Percentiles rank a stretch among this genome's conserved stretches.
These are phyloP conservation scores for Dromaius novaehollandiae DNA, from an alignment of 2,113 vertebrate species.

Conservation along the genomic window DNA sequence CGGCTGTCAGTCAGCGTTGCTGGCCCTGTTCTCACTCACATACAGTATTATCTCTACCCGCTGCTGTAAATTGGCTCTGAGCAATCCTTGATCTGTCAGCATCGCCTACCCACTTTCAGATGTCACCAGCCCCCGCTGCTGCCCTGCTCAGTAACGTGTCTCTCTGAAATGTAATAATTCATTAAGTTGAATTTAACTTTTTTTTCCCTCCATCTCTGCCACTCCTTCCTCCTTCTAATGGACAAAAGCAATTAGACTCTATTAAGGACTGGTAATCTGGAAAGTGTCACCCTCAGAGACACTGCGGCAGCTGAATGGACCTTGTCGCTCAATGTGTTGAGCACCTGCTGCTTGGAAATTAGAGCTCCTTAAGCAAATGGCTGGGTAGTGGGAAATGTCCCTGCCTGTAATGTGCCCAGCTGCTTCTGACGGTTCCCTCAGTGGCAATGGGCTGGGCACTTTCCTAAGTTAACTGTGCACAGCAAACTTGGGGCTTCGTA, in stretches of 20 bases:
- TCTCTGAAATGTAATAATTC: constrained; percentile 67
- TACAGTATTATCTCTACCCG: constrained; percentile 56
- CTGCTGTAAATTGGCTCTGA: constrained; percentile 73
- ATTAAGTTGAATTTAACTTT: constrained; percentile 48
- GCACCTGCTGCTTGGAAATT: background rate
- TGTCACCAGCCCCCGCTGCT: constrained; percentile 68
- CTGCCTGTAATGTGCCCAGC: background rate
- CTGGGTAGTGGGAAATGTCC: background rate
- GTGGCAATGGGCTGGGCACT: background rate
- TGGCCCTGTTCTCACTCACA: constrained; percentile 56
- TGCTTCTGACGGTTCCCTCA: too few relatives aligned
- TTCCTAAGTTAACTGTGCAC: too few relatives aligned
- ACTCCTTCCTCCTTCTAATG: constrained; percentile 49
- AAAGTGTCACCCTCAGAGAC: background rate
- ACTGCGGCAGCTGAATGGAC: rapidly evolving
- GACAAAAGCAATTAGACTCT: constrained; percentile 69
- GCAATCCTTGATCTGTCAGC: constrained; percentile 72
- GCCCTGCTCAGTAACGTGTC: constrained; percentile 43
- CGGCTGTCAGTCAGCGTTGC: constrained; percentile 11
- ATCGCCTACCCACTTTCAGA: constrained; percentile 70
- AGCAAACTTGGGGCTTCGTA: background rate
- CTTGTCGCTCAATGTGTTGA: background rate
- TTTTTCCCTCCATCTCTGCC: background rate
- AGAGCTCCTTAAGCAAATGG: background rate
- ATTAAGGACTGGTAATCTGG: constrained; percentile 47